These are phyloP conservation scores for Cryptotis parvus DNA, from an alignment of 2,113 vertebrate genomes.

Conservation along the genomic window DNA sequence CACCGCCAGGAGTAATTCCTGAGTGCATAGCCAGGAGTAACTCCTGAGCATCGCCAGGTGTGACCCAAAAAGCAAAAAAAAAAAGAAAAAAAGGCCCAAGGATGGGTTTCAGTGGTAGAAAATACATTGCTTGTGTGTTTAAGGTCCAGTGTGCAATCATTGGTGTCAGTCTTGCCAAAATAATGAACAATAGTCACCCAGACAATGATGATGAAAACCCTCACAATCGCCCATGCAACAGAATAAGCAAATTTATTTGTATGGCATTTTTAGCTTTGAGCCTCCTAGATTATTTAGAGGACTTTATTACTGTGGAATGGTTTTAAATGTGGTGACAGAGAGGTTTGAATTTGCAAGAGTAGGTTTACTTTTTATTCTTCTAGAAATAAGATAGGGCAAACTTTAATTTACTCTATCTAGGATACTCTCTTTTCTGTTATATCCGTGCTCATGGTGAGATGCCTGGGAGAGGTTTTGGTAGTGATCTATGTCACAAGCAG, in stretches of 20 bases:
- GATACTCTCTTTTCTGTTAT: background rate
- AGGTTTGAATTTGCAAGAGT: background rate
- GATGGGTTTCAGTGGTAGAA: no score
- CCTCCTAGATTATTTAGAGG: background rate
- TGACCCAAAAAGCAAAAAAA: no score
- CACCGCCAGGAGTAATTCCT: no score
- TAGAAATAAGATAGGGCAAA: background rate
- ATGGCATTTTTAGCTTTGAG: background rate
- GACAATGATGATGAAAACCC: no score
- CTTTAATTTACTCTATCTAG: background rate
- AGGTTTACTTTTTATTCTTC: background rate
- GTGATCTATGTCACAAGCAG: background rate
- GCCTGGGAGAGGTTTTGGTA: background rate
- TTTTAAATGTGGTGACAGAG: background rate
- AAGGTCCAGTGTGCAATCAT: no score
- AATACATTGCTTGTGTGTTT: no score
- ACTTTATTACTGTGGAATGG: background rate
- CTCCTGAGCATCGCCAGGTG: no score
- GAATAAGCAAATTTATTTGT: background rate
- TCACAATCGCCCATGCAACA: background rate
- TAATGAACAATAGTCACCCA: background rate
- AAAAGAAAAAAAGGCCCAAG: no score
- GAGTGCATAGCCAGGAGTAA: no score
- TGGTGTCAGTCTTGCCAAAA: background rate
- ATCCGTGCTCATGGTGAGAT: background rate